Percentiles rank a stretch among this genome's conserved stretches.
Conservation (phyloP, 1,140 invertebrate genomes). For the Andricus grossulariae region DNA sequence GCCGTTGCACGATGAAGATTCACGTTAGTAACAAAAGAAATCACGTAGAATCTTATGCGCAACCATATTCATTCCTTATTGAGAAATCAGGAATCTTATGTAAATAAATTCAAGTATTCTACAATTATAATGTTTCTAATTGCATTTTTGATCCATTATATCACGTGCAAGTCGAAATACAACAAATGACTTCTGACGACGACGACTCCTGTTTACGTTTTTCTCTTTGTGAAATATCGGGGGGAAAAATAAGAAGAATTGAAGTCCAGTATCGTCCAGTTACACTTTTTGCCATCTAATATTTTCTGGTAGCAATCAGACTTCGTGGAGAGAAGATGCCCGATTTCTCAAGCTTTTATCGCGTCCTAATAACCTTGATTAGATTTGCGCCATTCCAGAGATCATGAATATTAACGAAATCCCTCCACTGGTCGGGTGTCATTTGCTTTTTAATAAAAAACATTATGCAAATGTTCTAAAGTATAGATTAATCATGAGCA, state of each 20-base stretch:
- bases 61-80: slow-evolving; percentile 33
- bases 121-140: slow-evolving; percentile 27
- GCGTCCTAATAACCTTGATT: neutral
- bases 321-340: neutral
- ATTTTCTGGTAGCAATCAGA: neutral
- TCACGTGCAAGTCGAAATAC: neutral
- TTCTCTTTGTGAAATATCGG: slow-evolving; percentile 28
- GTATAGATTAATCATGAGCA: too few species aligned
- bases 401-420: too few species aligned
- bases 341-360: neutral
- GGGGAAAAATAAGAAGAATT: slow-evolving; percentile 32
- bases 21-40: slow-evolving; percentile 55
- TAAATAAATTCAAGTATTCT: too few species aligned
- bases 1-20: slow-evolving; percentile 53
- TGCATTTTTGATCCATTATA: neutral
- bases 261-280: slow-evolving; percentile 41
- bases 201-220: neutral
- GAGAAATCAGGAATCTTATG: slow-evolving; percentile 43
- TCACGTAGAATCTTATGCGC: slow-evolving; percentile 45
- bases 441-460: too few species aligned
- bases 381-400: too few species aligned
- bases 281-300: neutral
- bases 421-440: too few species aligned
- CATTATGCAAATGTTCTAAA: too few species aligned
- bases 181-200: neutral